Evolutionary conservation across 2,797 vertebrate species (phyloP).

Genomic region (Galaxias olidus): DNA sequence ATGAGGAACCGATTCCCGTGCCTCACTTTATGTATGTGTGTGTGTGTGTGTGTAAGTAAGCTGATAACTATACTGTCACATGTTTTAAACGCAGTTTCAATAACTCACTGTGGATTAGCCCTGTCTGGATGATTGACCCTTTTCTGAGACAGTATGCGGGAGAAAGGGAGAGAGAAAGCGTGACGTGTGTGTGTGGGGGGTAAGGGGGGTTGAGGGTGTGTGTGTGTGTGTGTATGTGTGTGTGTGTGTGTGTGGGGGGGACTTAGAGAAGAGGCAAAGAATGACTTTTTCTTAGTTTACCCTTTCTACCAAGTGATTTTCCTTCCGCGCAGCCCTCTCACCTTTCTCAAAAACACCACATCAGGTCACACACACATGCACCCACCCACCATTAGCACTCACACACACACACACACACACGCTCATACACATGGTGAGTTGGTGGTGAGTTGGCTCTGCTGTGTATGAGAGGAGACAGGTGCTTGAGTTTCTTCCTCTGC

Average conservation of each 20-base stretch:
- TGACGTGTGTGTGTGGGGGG: slow-evolving; percentile 4
- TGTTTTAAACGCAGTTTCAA: slow-evolving; percentile 9
- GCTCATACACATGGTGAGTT: slow-evolving; percentile 3
- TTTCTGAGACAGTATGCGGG: not conserved
- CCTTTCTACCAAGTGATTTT: slow-evolving; percentile 17
- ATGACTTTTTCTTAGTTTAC: slow-evolving; percentile 3
- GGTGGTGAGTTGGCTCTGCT: too few relatives aligned
- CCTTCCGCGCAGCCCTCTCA: not conserved
- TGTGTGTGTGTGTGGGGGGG: too few relatives aligned
- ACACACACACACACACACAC: not conserved
- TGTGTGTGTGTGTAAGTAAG: slow-evolving; percentile 10
- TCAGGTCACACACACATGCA: slow-evolving; percentile 11
- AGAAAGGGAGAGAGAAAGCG: not conserved
- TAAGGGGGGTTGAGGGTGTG: too few relatives aligned
- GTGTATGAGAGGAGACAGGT: slow-evolving; percentile 36
- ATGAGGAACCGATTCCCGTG: too few relatives aligned
- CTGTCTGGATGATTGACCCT: slow-evolving; percentile 7
- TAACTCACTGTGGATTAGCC: slow-evolving; percentile 27
- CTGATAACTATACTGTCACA: slow-evolving; percentile 35
- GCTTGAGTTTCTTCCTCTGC: slow-evolving; percentile 23
- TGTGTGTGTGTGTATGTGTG: too few relatives aligned
- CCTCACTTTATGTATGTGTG: slow-evolving; percentile 6
- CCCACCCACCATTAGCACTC: too few relatives aligned
- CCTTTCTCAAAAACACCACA: not conserved
- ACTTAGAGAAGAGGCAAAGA: slow-evolving; percentile 22